Evolutionary conservation across 2,888 invertebrate species (phyloP).

Genomic region (Endomychus coccineus): DNA sequence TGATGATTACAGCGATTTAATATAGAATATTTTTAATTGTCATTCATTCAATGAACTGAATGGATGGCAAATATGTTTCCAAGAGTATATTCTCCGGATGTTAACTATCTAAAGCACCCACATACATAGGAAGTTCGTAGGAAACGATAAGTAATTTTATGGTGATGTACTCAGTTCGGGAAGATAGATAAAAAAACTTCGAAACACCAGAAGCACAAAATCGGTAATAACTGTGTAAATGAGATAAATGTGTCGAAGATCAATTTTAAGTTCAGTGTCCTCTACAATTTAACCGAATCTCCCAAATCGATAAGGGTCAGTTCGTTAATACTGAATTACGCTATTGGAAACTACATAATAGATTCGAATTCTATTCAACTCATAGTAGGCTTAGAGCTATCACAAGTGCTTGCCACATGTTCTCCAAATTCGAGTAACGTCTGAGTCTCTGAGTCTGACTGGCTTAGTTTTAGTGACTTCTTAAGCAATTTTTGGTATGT

Average conservation of each 20-base stretch:
- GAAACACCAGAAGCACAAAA: slow-evolving; percentile 11
- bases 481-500: slow-evolving; percentile 13
- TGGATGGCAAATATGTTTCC: no score
- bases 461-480: slow-evolving; percentile 12
- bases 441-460: slow-evolving; percentile 4
- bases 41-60: no score
- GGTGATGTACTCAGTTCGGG: not conserved
- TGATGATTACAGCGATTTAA: no score
- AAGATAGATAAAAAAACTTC: not conserved
- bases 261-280: slow-evolving; percentile 32
- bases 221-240: slow-evolving; percentile 10
- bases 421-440: no score
- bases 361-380: slow-evolving; percentile 6
- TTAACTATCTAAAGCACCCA: slow-evolving; percentile 29
- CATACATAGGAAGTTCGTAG: slow-evolving; percentile 32
- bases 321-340: not conserved
- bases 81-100: slow-evolving; percentile 32
- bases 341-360: not conserved
- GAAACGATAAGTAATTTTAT: slow-evolving; percentile 6
- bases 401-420: slow-evolving; percentile 16
- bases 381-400: slow-evolving; percentile 5
- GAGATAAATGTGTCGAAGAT: slow-evolving; percentile 33
- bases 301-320: slow-evolving; percentile 17
- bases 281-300: slow-evolving; percentile 25
- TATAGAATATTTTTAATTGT: no score